Evolutionary conservation across 1,140 invertebrate genomes (phyloP).

Genomic region (Rhyacophila brunnea): DNA sequence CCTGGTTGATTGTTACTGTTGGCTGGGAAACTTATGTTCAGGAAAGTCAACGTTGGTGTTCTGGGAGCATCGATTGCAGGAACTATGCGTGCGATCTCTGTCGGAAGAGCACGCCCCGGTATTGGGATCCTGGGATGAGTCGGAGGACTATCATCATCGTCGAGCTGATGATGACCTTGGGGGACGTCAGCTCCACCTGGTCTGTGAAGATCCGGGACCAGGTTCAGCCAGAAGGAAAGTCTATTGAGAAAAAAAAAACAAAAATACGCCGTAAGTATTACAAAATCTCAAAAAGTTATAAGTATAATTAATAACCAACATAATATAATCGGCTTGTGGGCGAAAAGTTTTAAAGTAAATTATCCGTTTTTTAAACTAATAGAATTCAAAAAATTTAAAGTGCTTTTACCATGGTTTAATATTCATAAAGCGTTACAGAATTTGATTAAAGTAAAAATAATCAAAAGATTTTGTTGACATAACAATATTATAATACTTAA

Average conservation of each 20-base stretch:
- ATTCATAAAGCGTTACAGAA: too few species aligned
- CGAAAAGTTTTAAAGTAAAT: too few species aligned
- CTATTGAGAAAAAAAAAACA: conserved; percentile 52
- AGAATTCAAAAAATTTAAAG: too few species aligned
- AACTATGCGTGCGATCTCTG: conserved; percentile 53
- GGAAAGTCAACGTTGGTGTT: conserved; percentile 46
- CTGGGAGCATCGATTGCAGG: conserved; percentile 46
- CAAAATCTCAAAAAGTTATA: too few species aligned
- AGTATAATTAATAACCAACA: too few species aligned
- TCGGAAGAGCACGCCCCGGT: conserved; percentile 52
- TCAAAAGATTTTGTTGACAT: too few species aligned
- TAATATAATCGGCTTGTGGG: too few species aligned
- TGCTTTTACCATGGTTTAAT: too few species aligned
- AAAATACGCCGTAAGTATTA: too few species aligned
- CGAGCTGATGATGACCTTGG: conserved; percentile 80
- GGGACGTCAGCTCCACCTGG: conserved; percentile 83
- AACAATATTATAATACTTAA: too few species aligned
- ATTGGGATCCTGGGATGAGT: conserved; percentile 55
- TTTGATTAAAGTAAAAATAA: too few species aligned
- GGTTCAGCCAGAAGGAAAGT: conserved; percentile 93
- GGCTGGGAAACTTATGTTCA: conserved; percentile 47
- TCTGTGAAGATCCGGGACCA: conserved; percentile 93
- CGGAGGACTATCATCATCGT: conserved; percentile 64
- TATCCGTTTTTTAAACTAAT: too few species aligned
- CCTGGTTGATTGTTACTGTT: conserved; percentile 35